Evolutionary conservation across 2,113 vertebrate species (phyloP).

Genomic region (Lathamus discolor): DNA sequence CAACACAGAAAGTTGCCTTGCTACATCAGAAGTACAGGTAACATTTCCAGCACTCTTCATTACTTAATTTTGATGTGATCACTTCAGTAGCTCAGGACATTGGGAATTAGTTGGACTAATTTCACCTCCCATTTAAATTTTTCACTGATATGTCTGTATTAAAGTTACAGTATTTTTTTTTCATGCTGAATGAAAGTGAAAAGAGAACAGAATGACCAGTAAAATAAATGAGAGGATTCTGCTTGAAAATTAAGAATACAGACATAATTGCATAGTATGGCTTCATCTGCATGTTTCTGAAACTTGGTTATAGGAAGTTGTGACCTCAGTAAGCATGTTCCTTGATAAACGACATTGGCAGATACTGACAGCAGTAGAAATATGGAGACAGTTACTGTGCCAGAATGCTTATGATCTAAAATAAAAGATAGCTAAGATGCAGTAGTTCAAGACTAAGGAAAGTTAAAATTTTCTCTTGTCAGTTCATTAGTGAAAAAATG

Average conservation of each 20-base stretch:
- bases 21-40: conserved; percentile 94
- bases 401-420: not conserved
- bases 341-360: not conserved
- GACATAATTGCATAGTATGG: not conserved
- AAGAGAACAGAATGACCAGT: not conserved
- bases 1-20: conserved; percentile 94
- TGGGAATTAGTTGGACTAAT: not conserved
- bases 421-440: not conserved
- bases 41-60: not conserved
- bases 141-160: not conserved
- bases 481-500: not conserved
- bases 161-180: not conserved
- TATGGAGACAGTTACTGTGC: not conserved
- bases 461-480: not conserved
- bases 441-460: not conserved
- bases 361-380: not conserved
- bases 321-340: not conserved
- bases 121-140: not conserved
- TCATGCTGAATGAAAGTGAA: not conserved
- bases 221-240: not conserved
- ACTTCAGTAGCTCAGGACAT: not conserved
- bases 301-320: not conserved
- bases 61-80: not conserved
- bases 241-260: not conserved
- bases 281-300: not conserved